Conservation (phyloP, 2,113 vertebrate genomes). For the Trichechus manatus region DNA sequence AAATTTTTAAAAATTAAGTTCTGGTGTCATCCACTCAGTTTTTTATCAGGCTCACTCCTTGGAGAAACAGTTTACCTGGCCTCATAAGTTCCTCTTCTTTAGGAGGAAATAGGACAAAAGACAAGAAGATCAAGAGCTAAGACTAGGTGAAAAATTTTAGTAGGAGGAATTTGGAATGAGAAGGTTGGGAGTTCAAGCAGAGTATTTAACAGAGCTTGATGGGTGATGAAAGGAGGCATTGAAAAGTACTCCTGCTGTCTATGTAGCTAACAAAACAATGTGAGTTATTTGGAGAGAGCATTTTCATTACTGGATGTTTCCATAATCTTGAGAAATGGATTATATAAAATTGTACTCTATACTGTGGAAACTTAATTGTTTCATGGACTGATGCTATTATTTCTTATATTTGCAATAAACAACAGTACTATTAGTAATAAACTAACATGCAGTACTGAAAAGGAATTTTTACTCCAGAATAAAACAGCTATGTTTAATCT, state of each 20-base stretch:
- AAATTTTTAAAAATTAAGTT: background rate
- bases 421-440: background rate
- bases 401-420: background rate
- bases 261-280: background rate
- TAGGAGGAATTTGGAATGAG: background rate
- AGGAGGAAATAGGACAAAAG: background rate
- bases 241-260: background rate
- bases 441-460: background rate
- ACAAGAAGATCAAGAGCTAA: background rate
- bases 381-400: background rate
- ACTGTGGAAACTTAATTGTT: background rate
- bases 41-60: background rate
- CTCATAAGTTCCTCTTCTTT: background rate
- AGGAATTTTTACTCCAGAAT: slow-evolving; percentile 17
- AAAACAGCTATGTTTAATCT: background rate
- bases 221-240: background rate
- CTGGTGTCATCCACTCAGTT: background rate
- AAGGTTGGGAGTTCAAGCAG: background rate
- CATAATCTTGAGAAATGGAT: background rate
- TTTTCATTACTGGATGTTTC: background rate
- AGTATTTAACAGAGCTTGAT: background rate
- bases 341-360: background rate
- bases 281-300: background rate
- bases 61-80: background rate
- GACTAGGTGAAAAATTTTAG: background rate